phyloP scores from a whole-genome alignment of 2,888 invertebrate genomes.

The Archaeoteleia sp. region DNA sequence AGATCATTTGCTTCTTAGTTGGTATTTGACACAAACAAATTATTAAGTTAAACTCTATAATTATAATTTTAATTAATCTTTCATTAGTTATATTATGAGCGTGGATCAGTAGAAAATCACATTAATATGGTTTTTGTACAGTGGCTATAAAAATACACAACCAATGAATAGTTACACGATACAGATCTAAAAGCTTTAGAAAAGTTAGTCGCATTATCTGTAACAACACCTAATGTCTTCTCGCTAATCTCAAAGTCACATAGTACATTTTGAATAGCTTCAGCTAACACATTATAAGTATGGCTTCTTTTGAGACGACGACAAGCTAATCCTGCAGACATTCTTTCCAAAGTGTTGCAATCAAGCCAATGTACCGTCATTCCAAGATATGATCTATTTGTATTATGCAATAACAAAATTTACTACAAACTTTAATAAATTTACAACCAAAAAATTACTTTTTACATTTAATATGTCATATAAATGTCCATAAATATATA shows the following conservation, averaged over 20 bases:
- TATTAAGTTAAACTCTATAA: no score
- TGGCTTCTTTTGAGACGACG: constrained; percentile 4
- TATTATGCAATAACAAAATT: neutral
- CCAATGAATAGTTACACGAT: neutral
- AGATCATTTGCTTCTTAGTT: no score
- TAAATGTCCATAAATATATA: neutral
- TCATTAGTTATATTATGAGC: no score
- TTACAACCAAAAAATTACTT: neutral
- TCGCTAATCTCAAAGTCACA: constrained; percentile 10
- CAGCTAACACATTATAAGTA: constrained; percentile 15
- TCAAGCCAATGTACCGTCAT: constrained; percentile 10
- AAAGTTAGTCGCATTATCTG: constrained; percentile 15
- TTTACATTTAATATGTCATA: neutral
- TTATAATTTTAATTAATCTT: no score
- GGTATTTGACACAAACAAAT: no score
- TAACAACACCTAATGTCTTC: no score
- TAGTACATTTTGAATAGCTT: constrained; percentile 1
- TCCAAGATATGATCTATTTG: constrained; percentile 8
- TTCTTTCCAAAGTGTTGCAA: constrained; percentile 1
- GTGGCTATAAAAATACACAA: neutral
- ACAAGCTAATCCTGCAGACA: constrained; percentile 15
- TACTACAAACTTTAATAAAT: neutral
- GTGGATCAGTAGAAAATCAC: neutral
- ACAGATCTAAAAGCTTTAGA: constrained; percentile 6
- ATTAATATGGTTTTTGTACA: neutral